Evolutionary conservation across 2,888 invertebrate genomes (phyloP), one percentile per base, ranked within the genome.

Genomic region (Aquatica leii): DNA sequence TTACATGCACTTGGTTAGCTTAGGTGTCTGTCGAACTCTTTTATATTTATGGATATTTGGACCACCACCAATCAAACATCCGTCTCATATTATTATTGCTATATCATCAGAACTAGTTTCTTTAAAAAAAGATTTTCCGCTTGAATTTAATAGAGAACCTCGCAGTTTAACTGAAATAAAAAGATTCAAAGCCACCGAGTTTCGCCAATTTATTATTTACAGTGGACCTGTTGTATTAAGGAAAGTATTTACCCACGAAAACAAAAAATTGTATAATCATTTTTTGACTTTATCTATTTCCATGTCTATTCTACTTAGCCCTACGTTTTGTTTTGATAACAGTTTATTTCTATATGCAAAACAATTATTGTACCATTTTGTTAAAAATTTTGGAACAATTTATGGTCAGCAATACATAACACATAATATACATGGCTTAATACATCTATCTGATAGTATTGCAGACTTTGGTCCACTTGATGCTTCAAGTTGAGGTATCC

Each of bases 131-230:
- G 2, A 18, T 12, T 3, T 50, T 5, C 50, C 24, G 2, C 11
- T 50, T 5, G 50, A 50, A 12, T 50, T 50, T 21, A 9, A 12
- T 21, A 57, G 64, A 59, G 64, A 66, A 61, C 59, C 61, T 17
- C 56, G 62, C 43, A 34, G 53, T 21, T 24, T 66, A 3, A 31
- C 12, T 34, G 66, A 68, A 35, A 49, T 68, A 43, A 40, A 62
- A 14, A 34, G 62, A 14, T 65, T 64, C 66, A 68, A 68, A 55
- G 68, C 66, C n/a, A 67, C 65, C 1, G 64, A 68, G 48, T 64
- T 49, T 34, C 24, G 62, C 6, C 58, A 41, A 14, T 65, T 68
- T 49, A 35, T 68, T 20, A 24, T 66, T 12, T 68, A 67, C 50
- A 14, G 46, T 14, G 66, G 64, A 18, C 66, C 59, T 31, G 53